Evolutionary conservation across 1,140 invertebrate species (phyloP).

Genomic region (Ditylenchus dipsaci): DNA sequence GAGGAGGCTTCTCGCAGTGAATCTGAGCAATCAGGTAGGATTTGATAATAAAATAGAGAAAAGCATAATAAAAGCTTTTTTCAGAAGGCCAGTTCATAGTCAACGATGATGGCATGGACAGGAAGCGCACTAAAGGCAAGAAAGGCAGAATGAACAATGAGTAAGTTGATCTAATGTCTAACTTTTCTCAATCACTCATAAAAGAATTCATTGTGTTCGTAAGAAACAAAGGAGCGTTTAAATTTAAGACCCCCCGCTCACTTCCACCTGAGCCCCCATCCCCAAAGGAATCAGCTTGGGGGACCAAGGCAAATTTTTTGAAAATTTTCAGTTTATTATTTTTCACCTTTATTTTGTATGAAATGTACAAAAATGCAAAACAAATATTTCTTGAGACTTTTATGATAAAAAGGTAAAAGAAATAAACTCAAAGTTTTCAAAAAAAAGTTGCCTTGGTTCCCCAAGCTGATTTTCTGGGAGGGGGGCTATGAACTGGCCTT

Average conservation of each 20-base stretch:
- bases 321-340: no score
- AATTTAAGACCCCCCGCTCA: no score
- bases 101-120: slow-evolving; percentile 33
- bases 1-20: slow-evolving; percentile 40
- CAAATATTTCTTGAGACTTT: no score
- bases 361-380: no score
- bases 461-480: no score
- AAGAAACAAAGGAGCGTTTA: no score
- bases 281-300: no score
- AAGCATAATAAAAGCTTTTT: slow-evolving; percentile 4
- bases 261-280: no score
- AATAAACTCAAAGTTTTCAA: no score
- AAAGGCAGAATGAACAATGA: background rate
- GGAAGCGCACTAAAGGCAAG: slow-evolving; percentile 16
- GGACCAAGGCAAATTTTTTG: background rate
- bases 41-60: slow-evolving; percentile 4
- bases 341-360: no score
- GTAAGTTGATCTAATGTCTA: no score
- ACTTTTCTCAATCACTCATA: background rate
- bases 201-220: background rate
- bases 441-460: background rate
- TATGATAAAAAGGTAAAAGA: no score
- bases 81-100: slow-evolving; percentile 44
- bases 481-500: slow-evolving; percentile 43
- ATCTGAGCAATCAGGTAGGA: slow-evolving; percentile 63